Base-by-base conservation (phyloP, 2,888 invertebrate genomes). In the Drosophila mimica region DNA sequence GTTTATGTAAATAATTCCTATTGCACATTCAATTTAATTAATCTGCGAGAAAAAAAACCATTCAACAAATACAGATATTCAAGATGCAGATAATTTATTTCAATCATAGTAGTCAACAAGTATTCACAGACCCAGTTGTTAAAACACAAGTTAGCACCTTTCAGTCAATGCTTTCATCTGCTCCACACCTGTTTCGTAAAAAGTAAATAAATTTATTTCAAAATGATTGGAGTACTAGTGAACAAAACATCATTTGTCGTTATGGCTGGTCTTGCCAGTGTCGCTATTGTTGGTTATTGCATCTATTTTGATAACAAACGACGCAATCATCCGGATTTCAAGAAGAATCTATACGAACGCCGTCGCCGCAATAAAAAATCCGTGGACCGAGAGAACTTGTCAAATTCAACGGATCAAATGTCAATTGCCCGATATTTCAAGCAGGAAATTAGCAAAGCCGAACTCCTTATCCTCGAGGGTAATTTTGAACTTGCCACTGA, bases 251-350 rank as follows among this genome's bases (percentile, higher is more conserved):
- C 70, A 0, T 52, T 97, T 74, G 96, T 96, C 71, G 95, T 97
- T 83, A 96, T 97, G 76, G 97, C 96, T 75, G 98, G 98, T 61
- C 95, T 98, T 82, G 97, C 97, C 74, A 97, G 97, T 58, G 96
- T 96, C 57, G 94, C 98, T 86, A 97, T 98, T 91, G 93, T 99
- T 81, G 98, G 98, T 65, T 99, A 99, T 93, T 99, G 99, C 94
- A 96, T 98, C 91, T 99, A 99, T 94, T 99, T 99, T 94, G 99
- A 99, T 93, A 96, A 96, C 90, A 97, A 98, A 93, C 95, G 99
- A 83, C 96, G 98, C 91, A 96, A 94, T 93, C 98, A 98, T 94
- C 99, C 99, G 6, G 96, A 97, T 79, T 99, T 98, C 94, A 98
- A 98, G 94, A 97, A 96, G 94, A 99, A 98, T 94, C 94, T 99